These are phyloP conservation scores for Seira ritae DNA, from an alignment of 2,888 invertebrate genomes.

Conservation along the genomic window DNA sequence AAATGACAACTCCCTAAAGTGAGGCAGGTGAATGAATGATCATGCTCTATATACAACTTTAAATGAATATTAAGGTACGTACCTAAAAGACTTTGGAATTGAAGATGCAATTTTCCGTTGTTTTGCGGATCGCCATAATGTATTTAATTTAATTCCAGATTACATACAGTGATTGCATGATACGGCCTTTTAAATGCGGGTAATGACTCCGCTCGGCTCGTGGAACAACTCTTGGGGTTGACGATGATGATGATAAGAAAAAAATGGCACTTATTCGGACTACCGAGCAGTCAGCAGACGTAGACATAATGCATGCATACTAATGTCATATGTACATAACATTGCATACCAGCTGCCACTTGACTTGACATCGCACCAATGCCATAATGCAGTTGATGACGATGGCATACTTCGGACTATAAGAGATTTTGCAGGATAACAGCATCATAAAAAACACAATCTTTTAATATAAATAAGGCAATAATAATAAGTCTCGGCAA, in stretches of 20 bases:
- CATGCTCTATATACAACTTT: no score
- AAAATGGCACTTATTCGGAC: neutral
- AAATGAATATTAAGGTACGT: no score
- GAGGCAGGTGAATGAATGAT: no score
- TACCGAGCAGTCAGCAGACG: neutral
- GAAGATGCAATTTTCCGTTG: neutral
- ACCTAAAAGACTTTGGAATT: neutral
- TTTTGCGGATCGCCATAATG: neutral
- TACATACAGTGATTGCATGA: no score
- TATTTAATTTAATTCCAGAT: no score
- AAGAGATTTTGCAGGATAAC: neutral
- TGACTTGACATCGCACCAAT: neutral
- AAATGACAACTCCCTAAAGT: no score
- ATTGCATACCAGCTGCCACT: neutral
- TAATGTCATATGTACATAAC: neutral
- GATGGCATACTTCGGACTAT: neutral
- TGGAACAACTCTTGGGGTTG: neutral
- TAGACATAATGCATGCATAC: neutral
- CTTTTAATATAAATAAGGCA: slow-evolving; percentile 14
- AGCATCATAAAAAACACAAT: slow-evolving; percentile 3
- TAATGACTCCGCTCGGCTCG: slow-evolving; percentile 7
- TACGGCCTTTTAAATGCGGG: neutral
- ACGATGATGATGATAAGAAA: neutral
- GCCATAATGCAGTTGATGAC: neutral
- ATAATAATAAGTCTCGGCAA: slow-evolving; percentile 13